Conservation (phyloP, 1,140 invertebrate species). For the Elysia chlorotica region DNA sequence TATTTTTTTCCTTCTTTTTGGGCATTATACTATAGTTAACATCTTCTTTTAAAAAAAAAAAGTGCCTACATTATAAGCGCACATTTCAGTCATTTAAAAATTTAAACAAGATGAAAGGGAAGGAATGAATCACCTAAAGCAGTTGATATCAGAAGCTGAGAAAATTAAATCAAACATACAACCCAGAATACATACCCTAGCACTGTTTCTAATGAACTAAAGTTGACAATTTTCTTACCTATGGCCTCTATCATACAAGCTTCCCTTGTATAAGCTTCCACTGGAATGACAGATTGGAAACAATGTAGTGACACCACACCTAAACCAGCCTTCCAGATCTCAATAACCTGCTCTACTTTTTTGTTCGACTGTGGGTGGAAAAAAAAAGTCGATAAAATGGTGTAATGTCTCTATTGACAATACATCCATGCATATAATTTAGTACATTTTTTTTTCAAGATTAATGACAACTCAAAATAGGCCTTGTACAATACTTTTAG, state of each 20-base stretch:
- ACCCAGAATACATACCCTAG: conserved; percentile 24
- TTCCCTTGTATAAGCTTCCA: conserved; percentile 91
- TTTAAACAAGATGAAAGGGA: not conserved
- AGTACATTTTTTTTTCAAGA: not conserved
- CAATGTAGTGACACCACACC: conserved; percentile 91
- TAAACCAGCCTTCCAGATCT: conserved; percentile 81
- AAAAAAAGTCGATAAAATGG: not conserved
- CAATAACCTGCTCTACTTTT: conserved; percentile 81
- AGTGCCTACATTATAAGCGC: not conserved
- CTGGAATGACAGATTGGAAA: conserved; percentile 88
- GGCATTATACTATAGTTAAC: not conserved
- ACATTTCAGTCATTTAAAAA: no score
- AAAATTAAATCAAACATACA: not conserved
- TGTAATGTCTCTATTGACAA: no score
- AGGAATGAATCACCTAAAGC: not conserved
- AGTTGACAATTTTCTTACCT: no score
- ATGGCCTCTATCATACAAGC: conserved; percentile 91
- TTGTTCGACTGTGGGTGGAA: conserved; percentile 56
- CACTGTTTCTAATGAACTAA: no score
- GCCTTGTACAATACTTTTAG: no score
- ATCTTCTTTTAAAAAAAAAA: not conserved
- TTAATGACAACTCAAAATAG: not conserved
- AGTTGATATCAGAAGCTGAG: not conserved
- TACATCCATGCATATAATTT: not conserved
- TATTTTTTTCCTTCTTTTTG: not conserved